These are phyloP conservation scores for Scophthalmus maximus DNA, from an alignment of 2,113 vertebrate species.

Conservation along the genomic window DNA sequence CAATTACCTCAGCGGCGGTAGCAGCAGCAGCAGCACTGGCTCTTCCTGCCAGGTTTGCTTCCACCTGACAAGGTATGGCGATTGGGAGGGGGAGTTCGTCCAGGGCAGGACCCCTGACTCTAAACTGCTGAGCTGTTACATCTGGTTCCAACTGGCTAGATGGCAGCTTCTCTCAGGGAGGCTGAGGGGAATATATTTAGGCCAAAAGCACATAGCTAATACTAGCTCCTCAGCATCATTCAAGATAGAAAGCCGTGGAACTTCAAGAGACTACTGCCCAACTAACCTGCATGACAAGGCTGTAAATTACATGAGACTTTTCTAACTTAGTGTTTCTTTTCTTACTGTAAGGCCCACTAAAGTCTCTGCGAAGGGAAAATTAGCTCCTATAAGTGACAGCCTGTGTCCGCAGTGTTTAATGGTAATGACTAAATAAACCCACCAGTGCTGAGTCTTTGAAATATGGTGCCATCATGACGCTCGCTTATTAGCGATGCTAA, in stretches of 20 bases:
- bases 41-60: conserved; percentile 50
- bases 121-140: conserved; percentile 70
- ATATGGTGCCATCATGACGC: conserved; percentile 40
- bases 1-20: conserved; percentile 63
- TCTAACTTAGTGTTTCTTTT: too few species aligned
- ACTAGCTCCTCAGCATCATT: conserved; percentile 39
- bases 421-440: conserved; percentile 38
- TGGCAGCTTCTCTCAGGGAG: conserved; percentile 45
- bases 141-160: conserved; percentile 62
- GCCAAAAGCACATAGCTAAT: conserved; percentile 45
- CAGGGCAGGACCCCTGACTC: conserved; percentile 50
- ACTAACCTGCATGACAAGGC: conserved; percentile 8
- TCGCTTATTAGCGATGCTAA: conserved; percentile 66
- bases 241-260: conserved; percentile 11
- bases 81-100: conserved; percentile 17
- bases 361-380: conserved; percentile 4
- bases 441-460: conserved; percentile 25
- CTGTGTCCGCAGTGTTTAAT: conserved; percentile 10
- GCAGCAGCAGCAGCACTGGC: background rate
- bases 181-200: conserved; percentile 53
- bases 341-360: background rate
- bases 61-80: conserved; percentile 43
- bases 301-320: conserved; percentile 13
- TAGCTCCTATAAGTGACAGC: conserved; percentile 27
- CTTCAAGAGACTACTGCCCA: background rate